Percentiles rank a stretch among this genome's conserved stretches.
phyloP scores from a whole-genome alignment of 1,140 invertebrate species.

The Scaptomyza graminum region DNA sequence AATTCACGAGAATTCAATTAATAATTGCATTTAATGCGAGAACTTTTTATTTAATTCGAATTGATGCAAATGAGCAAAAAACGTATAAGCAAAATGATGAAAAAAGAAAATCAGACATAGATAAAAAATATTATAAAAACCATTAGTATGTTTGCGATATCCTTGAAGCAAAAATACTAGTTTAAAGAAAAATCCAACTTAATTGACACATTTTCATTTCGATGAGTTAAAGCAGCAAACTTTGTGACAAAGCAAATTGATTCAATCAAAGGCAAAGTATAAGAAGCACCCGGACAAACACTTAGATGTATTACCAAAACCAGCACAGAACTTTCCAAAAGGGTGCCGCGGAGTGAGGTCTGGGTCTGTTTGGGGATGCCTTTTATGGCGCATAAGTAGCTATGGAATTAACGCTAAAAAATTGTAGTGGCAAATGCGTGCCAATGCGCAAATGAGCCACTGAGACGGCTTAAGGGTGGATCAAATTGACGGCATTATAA shows the following conservation, averaged over 20 bases:
- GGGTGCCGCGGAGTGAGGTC: not conserved
- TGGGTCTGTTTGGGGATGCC: too few species aligned
- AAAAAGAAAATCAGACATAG: too few species aligned
- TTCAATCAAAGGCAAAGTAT: not conserved
- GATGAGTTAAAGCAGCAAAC: not conserved
- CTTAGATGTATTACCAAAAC: slow-evolving; percentile 31
- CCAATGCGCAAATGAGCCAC: slow-evolving; percentile 50
- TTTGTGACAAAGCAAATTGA: slow-evolving; percentile 16
- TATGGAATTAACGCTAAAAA: slow-evolving; percentile 72
- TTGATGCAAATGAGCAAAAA: too few species aligned
- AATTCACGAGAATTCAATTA: too few species aligned
- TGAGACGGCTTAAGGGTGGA: slow-evolving; percentile 52
- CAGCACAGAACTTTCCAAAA: not conserved
- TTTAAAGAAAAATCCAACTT: too few species aligned
- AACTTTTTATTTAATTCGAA: too few species aligned
- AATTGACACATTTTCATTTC: not conserved
- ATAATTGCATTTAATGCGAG: too few species aligned
- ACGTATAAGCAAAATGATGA: too few species aligned
- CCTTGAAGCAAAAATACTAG: too few species aligned
- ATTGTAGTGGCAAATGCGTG: slow-evolving; percentile 44
- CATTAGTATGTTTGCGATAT: too few species aligned
- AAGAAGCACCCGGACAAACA: not conserved
- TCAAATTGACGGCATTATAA: slow-evolving; percentile 1
- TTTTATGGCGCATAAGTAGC: slow-evolving; percentile 75
- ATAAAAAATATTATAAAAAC: not conserved